Base-by-base conservation (phyloP, 2,113 vertebrate species). In the Nannospalax galili region DNA sequence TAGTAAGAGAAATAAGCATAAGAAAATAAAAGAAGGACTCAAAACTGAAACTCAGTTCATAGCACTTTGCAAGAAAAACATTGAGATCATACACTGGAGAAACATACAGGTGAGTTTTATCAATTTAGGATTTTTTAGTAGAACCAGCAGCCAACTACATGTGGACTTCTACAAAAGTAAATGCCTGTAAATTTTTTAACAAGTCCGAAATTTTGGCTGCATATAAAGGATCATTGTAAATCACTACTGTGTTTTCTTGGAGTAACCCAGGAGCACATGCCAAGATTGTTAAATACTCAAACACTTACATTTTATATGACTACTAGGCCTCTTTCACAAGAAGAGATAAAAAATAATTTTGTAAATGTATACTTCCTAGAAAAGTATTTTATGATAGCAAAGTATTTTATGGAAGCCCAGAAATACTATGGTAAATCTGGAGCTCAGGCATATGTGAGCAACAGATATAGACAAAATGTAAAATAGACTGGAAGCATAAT, bases 1-100 rank as follows among this genome's bases (percentile, higher is more conserved):
- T 32, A 93, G 75, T 70, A 70, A 70, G 10, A 65, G n/a, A 89
- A 88, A 81, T 88, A 89, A 94, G 64, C 56, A 84, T 72, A 60
- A 60, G 45, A 37, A 91, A 73, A 92, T 48, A 92, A 85, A 73
- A 42, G 28, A 52, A 85, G 17, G 9, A 4, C 52, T 52, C 32
- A 96, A 80, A 89, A 62, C 26, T n/a, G 40, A 92, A 62, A 19
- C 37, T 28, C 58, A 15, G 5, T 90, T 56, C 40, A 24, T 62
- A 85, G 4, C 60, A 62, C 37, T 69, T 62, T 88, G 75, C 48
- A 60, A 91, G 74, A 45, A 87, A 64, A 87, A 67, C 65, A 67
- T 11, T 11, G 6, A 52, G 60, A 64, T 88, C 45, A 42, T 22
- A 28, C 64, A 88, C 24, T 40, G 60, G 42, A 5, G 67, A 30